Conservation (phyloP, 1,140 invertebrate species). For the Trichoplusia ni region DNA sequence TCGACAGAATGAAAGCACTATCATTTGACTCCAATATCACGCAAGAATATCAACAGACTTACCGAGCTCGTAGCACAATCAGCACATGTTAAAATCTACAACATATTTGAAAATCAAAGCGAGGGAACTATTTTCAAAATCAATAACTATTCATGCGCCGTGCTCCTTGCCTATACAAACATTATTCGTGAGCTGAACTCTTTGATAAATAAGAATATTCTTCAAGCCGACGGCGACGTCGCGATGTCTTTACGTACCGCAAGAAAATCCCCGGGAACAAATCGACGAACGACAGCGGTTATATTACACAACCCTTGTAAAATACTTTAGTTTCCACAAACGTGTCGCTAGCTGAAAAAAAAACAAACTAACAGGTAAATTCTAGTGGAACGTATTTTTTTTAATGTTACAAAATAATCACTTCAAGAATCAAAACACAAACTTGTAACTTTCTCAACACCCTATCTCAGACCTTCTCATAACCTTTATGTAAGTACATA, state of each 20-base stretch:
- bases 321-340: not conserved
- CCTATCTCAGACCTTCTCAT: too few relatives aligned
- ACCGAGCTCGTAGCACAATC: not conserved
- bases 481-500: too few relatives aligned
- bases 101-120: conserved; percentile 5
- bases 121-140: conserved; percentile 36
- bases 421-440: too few relatives aligned
- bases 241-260: conserved; percentile 33
- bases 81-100: not conserved
- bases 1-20: too few relatives aligned
- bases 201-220: conserved; percentile 52
- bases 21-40: not conserved
- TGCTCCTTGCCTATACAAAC: conserved; percentile 41
- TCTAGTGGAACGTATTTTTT: too few relatives aligned
- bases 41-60: not conserved
- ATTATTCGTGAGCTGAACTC: conserved; percentile 33
- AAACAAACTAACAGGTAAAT: too few relatives aligned
- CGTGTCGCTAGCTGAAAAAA: conserved; percentile 8
- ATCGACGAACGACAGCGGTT: conserved; percentile 20
- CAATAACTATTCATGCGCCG: conserved; percentile 39
- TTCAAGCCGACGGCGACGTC: conserved; percentile 38
- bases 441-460: too few relatives aligned
- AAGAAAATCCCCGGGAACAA: conserved; percentile 35
- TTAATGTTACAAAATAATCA: too few relatives aligned
- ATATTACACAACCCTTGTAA: conserved; percentile 18